Evolutionary conservation across 2,797 vertebrate species (phyloP), one percentile per base, ranked within the genome.

Genomic region (Xerus rutilus): DNA sequence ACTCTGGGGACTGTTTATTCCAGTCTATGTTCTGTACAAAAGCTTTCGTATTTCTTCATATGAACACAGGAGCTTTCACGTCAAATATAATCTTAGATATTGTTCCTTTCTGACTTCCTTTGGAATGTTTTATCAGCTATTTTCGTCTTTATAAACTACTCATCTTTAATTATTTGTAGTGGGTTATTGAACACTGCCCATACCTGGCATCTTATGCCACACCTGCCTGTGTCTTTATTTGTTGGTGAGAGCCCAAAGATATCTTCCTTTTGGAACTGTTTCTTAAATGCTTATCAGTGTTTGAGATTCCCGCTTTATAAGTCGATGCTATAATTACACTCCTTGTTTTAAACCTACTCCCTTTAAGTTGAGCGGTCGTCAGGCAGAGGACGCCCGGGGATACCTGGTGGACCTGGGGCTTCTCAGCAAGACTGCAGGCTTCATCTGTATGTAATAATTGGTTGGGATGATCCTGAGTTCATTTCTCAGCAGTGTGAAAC

Each of bases 391-490:
- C 18, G 21, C 69, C 39, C n/a, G 13, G 15, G 32, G 45, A 4
- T 12, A n/a, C 28, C 49, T 5, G n/a, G n/a, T 28, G 47, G 83
- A 65, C 17, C 18, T 18, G 18, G 18, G 76, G 17, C 32, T 76
- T 77, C 39, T 11, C 21, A 21, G 64, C 52, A 52, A 23, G 2
- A 9, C 45, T 30, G 35, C 21, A 13, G 21, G 28, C 35, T 87
- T 78, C 15, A 14, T 76, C 45, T 59, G 3, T 2, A 18, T 25
- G 30, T 7, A 32, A n/a, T 79, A 11, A 52, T 20, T 32, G 39
- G 25, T 25, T n/a, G 20, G 7, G 10, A 39, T 0, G 0, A 62
- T 59, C 39, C 52, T 1, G 5, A 43, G 92, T 15, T 72, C 21
- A 0, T 74, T 12, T 45, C 54, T 59, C 49, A 11, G 67, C 35